Conservation (phyloP, 2,113 vertebrate species). For the Nesogale talazaci region DNA sequence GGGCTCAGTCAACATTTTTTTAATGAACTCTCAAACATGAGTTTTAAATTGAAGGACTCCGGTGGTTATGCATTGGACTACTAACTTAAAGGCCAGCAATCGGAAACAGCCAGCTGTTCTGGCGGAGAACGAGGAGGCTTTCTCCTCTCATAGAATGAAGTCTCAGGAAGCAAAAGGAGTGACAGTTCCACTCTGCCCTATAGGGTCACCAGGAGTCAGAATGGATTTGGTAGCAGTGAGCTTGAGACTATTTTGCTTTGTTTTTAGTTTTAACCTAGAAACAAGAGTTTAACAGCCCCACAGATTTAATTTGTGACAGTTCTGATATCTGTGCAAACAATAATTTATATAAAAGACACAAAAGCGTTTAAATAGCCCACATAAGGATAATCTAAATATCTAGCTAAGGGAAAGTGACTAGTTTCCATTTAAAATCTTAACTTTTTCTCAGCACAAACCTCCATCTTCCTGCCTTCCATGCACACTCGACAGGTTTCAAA, state of each 20-base stretch:
- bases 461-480: constrained; percentile 19
- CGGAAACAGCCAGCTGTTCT: no score
- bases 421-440: constrained; percentile 32
- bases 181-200: background rate
- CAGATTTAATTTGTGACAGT: constrained; percentile 28
- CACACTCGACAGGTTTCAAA: background rate
- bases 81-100: no score
- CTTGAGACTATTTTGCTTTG: no score
- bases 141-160: no score
- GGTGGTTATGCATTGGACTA: no score
- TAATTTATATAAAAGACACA: background rate
- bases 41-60: no score
- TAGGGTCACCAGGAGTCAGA: no score
- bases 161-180: no score
- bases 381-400: constrained; percentile 45
- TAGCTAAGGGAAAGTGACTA: background rate
- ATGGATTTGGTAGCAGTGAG: background rate
- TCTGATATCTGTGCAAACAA: background rate
- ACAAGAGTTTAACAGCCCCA: constrained; percentile 18
- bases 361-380: constrained; percentile 16
- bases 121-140: no score
- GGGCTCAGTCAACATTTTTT: no score
- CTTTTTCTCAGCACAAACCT: background rate
- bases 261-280: background rate
- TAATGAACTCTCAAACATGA: background rate